Evolutionary conservation across 2,113 vertebrate genomes (phyloP).

Genomic region (Burhinus bistriatus): DNA sequence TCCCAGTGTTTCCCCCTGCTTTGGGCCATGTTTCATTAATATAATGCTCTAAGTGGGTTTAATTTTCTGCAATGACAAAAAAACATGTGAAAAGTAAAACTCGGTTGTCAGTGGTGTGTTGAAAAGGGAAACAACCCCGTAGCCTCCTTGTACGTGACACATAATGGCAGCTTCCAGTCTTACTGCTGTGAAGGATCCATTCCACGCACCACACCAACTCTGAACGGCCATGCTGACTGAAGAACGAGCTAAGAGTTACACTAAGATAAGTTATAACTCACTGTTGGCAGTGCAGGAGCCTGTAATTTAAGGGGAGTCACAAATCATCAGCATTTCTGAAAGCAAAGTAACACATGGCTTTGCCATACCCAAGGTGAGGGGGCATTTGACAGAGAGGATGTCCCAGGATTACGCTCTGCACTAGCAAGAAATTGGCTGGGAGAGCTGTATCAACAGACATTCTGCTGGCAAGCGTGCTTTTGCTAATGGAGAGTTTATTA

Average conservation of each 20-base stretch:
- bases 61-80: background rate
- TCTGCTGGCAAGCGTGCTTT: background rate
- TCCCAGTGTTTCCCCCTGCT: background rate
- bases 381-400: background rate
- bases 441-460: background rate
- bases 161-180: background rate
- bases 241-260: background rate
- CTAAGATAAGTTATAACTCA: background rate
- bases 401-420: background rate
- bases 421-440: background rate
- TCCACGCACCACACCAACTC: rapidly evolving
- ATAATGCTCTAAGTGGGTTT: background rate
- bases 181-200: background rate
- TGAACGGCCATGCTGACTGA: background rate
- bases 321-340: background rate
- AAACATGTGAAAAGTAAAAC: background rate
- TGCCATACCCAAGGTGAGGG: background rate
- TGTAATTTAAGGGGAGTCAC: background rate
- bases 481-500: background rate
- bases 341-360: background rate
- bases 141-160: background rate
- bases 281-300: background rate
- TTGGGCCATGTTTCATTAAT: background rate
- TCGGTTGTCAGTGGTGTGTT: background rate
- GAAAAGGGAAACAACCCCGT: rapidly evolving